Base-by-base conservation (phyloP, 2,797 vertebrate genomes). In the Echiichthys vipera region DNA sequence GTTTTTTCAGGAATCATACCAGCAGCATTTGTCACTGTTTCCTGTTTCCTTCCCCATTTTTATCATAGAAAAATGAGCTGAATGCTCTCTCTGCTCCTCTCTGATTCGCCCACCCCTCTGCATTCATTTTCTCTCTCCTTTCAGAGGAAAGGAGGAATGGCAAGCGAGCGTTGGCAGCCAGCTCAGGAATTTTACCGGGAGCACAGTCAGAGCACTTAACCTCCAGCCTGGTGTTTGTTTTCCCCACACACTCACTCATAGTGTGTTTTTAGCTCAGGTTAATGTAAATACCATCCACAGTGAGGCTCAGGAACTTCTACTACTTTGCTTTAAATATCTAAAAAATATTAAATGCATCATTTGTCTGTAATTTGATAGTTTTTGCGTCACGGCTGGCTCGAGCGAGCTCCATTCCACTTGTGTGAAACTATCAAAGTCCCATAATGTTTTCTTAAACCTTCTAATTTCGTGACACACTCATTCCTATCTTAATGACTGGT, bases 161-260 rank as follows among this genome's bases (percentile, higher is more conserved):
- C 83, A 85, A 82, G 80, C 18, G 14, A 85, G 84, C 36, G 36
- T 90, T 91, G 90, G 88, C 88, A 88, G 84, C 77, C 55, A 65
- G 84, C 85, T 89, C 85, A 90, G 88, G 89, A 92, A 91, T 90
- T 88, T 91, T 71, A 85, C 89, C 77, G 55, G 83, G 88, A 91
- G 90, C 87, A 72, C 78, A 89, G 84, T 88, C 82, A 42, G 85
- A 86, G 71, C 88, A 89, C 90, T 92, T 93, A 88, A 91, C 90
- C 89, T 91, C 87, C 77, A 87, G 71, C 80, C 72, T 72, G 65
- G 47, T 91, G 88, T 91, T 89, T 88, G 87, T 92, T 91, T 91
- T 87, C 81, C 71, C 47, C 82, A 69, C 77, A 88, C 77, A 81
- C 65, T 61, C 80, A 51, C 67, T 65, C 65, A 34, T 65, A 39